Percentiles rank a stretch among this genome's conserved stretches.
phyloP scores from a whole-genome alignment of 2,113 vertebrate species.

The Neomonachus schauinslandi region DNA sequence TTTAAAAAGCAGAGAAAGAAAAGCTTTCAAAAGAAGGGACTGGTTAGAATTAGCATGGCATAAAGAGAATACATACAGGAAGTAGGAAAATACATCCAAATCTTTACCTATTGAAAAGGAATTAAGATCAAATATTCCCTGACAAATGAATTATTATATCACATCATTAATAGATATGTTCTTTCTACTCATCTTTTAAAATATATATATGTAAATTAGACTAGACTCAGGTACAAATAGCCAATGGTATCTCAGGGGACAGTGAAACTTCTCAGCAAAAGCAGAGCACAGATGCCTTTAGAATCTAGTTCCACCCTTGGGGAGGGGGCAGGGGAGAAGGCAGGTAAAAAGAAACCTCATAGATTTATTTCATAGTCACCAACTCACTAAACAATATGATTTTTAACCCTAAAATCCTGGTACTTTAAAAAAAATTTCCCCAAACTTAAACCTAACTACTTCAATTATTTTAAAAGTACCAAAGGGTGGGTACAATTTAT shows the following conservation, averaged over 20 bases:
- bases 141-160: slow-evolving; percentile 70
- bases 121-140: slow-evolving; percentile 75
- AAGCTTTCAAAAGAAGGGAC: slow-evolving; percentile 81
- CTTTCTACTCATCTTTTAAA: slow-evolving; percentile 69
- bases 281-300: slow-evolving; percentile 55
- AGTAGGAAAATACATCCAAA: slow-evolving; percentile 73
- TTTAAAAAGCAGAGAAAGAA: slow-evolving; percentile 82
- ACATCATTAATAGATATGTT: slow-evolving; percentile 70
- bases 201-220: slow-evolving; percentile 68
- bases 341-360: slow-evolving; percentile 63
- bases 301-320: slow-evolving; percentile 50
- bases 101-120: slow-evolving; percentile 70
- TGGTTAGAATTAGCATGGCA: slow-evolving; percentile 74
- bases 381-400: slow-evolving; percentile 61
- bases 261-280: slow-evolving; percentile 68
- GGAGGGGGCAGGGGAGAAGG: background rate
- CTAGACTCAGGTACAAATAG: slow-evolving; percentile 71
- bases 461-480: slow-evolving; percentile 77
- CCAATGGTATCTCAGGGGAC: slow-evolving; percentile 56
- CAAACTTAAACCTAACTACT: slow-evolving; percentile 58
- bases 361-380: slow-evolving; percentile 55
- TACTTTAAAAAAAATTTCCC: slow-evolving; percentile 56
- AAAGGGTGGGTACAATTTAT: slow-evolving; percentile 64
- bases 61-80: slow-evolving; percentile 72
- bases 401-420: slow-evolving; percentile 66